Evolutionary conservation across 2,113 vertebrate genomes (phyloP).

Genomic region (Uropsilus gracilis): DNA sequence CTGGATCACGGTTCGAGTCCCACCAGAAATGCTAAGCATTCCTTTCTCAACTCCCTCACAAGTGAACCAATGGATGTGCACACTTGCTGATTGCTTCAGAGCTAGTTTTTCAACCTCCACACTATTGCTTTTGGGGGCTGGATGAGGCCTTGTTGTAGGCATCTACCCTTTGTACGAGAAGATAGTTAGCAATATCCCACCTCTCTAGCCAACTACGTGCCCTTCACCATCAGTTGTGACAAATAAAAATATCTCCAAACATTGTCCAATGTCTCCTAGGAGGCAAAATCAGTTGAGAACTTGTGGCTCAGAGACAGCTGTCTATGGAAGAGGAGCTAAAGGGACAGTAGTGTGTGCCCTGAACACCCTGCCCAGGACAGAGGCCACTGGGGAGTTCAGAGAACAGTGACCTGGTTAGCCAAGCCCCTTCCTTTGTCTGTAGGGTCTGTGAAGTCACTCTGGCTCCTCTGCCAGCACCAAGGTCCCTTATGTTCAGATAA

Average conservation of each 20-base stretch:
- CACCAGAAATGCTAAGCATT: no score
- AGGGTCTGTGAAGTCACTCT: constrained; percentile 63
- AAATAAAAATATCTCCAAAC: neutral
- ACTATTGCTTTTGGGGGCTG: neutral
- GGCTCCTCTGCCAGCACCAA: constrained; percentile 35
- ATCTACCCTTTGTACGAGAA: neutral
- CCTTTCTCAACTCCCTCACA: neutral
- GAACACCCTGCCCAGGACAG: constrained; percentile 4
- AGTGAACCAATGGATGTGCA: neutral
- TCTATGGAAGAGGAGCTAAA: neutral
- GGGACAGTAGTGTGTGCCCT: neutral
- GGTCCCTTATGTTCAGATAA: constrained; percentile 58
- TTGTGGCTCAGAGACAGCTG: neutral
- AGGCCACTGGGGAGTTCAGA: constrained; percentile 45
- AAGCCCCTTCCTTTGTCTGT: constrained; percentile 62
- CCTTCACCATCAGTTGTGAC: neutral
- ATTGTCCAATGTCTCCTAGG: neutral
- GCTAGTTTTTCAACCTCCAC: neutral
- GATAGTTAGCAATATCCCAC: neutral
- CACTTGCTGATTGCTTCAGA: neutral
- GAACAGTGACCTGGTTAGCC: constrained; percentile 28
- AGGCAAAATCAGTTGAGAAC: neutral
- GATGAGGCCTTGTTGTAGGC: neutral
- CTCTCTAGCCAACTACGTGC: neutral
- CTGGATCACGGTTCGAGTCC: no score